phyloP scores from a whole-genome alignment of 2,888 invertebrate genomes.

The Tuberolachnus salignus region DNA sequence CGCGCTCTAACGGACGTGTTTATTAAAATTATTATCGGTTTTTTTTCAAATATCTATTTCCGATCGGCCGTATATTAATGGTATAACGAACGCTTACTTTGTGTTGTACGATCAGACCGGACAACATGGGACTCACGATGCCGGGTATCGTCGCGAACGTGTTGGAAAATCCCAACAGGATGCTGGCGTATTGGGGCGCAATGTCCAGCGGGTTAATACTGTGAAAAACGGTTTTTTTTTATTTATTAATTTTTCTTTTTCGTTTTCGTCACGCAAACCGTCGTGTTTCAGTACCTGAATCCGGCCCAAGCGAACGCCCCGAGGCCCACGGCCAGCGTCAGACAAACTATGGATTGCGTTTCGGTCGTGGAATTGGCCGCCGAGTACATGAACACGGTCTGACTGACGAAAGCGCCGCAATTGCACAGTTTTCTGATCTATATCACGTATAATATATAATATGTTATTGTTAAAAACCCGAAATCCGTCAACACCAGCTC shows the following conservation, averaged over 20 bases:
- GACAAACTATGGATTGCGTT: conserved; percentile 75
- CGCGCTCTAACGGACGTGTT: conserved; percentile 66
- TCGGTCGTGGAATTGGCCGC: conserved; percentile 77
- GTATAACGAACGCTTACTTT: conserved; percentile 67
- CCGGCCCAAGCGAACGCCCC: conserved; percentile 94
- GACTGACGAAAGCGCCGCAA: conserved; percentile 75
- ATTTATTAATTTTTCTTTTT: no score
- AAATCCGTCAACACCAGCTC: no score
- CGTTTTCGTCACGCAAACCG: no score
- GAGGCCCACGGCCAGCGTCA: conserved; percentile 86
- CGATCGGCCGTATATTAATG: neutral
- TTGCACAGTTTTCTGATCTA: conserved; percentile 73
- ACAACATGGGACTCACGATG: conserved; percentile 84
- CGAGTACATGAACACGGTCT: conserved; percentile 84
- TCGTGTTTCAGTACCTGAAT: conserved; percentile 70
- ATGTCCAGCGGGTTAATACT: conserved; percentile 81
- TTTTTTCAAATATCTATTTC: no score
- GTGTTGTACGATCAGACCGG: conserved; percentile 77
- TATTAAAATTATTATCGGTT: no score
- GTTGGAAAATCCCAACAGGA: conserved; percentile 90
- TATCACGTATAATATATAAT: conserved; percentile 15
- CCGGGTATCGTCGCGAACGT: conserved; percentile 90
- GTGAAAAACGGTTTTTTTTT: conserved; percentile 58
- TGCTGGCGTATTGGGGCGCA: conserved; percentile 88
- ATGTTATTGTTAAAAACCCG: no score